Conservation (phyloP, 2,113 vertebrate species). For the Notothenia coriiceps region DNA sequence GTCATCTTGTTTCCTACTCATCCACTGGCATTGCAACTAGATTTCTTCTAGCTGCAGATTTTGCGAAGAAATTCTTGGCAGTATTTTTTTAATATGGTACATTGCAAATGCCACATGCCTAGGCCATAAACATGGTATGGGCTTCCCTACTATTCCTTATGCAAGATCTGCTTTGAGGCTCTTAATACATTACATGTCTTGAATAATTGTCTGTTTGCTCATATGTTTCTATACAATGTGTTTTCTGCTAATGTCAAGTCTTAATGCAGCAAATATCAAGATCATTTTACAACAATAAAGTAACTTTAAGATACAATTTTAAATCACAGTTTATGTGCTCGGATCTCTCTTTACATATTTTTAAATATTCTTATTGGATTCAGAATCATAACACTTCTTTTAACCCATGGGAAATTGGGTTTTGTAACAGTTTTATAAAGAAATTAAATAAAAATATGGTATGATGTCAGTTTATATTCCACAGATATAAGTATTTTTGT, state of each 20-base stretch:
- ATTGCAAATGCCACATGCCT: no score
- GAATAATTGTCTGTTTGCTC: neutral
- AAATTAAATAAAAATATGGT: no score
- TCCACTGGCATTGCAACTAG: no score
- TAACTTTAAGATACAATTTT: neutral
- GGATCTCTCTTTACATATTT: neutral
- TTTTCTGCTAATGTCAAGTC: neutral
- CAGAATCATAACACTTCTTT: no score
- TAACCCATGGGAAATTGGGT: no score
- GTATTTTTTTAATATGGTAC: no score
- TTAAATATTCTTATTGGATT: neutral
- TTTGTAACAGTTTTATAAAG: no score
- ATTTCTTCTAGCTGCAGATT: no score
- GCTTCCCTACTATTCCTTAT: neutral
- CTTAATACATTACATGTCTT: no score
- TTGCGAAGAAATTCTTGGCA: no score
- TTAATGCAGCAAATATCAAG: neutral
- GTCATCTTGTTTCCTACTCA: no score
- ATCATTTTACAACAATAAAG: neutral
- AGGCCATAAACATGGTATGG: neutral
- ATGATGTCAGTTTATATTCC: neutral
- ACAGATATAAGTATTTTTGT: neutral
- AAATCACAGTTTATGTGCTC: neutral
- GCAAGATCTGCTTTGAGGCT: neutral
- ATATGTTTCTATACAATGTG: neutral